Evolutionary conservation across 2,888 invertebrate species (phyloP).

Genomic region (Nineta flava): DNA sequence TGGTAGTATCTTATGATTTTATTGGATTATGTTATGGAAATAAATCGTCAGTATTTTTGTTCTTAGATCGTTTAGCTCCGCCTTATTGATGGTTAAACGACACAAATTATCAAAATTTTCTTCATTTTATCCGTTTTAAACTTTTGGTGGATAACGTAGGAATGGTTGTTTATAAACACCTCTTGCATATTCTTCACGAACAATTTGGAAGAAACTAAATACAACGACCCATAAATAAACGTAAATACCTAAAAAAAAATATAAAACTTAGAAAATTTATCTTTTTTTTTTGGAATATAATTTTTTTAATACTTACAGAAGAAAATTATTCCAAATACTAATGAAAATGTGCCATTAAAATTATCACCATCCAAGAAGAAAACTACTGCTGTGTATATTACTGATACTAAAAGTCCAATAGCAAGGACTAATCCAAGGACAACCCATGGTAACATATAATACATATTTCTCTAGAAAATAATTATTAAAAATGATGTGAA

Average conservation of each 20-base stretch:
- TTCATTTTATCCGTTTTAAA: slow-evolving; percentile 2
- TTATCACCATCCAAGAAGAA: slow-evolving; percentile 47
- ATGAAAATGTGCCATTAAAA: slow-evolving; percentile 39
- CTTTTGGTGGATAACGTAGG: slow-evolving; percentile 23
- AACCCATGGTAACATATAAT: slow-evolving; percentile 74
- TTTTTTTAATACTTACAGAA: slow-evolving; percentile 33
- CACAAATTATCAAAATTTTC: no score
- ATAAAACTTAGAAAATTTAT: slow-evolving; percentile 1
- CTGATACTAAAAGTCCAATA: slow-evolving; percentile 59
- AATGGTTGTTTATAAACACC: slow-evolving; percentile 63
- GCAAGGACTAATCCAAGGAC: slow-evolving; percentile 65
- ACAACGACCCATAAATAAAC: slow-evolving; percentile 72
- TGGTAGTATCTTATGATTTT: no score
- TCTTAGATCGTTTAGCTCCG: no score
- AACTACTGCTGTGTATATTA: slow-evolving; percentile 61
- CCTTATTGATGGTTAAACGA: no score
- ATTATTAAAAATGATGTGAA: not conserved
- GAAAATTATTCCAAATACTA: slow-evolving; percentile 42
- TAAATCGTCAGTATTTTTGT: no score
- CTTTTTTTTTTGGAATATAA: not conserved
- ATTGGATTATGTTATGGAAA: no score
- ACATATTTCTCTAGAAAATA: slow-evolving; percentile 54
- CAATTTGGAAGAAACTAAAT: slow-evolving; percentile 62
- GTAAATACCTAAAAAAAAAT: slow-evolving; percentile 48
- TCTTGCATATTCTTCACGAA: slow-evolving; percentile 50